Percentiles rank a stretch among this genome's conserved stretches.
Conservation (phyloP, 2,113 vertebrate species). For the Desmodus rotundus region DNA sequence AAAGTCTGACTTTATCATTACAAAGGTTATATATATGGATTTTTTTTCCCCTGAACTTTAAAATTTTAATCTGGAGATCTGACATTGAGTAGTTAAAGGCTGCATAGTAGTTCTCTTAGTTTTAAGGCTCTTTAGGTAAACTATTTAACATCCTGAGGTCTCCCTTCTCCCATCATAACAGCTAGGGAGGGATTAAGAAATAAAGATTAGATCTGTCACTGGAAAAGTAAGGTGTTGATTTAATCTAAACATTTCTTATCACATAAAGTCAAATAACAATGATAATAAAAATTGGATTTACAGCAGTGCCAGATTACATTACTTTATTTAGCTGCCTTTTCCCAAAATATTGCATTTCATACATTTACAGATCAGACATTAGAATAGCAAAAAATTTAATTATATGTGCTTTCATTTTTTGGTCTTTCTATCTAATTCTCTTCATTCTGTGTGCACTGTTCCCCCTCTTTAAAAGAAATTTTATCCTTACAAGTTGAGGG, state of each 20-base stretch:
- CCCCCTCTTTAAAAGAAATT: background rate
- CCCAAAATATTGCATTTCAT: background rate
- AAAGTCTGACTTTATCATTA: background rate
- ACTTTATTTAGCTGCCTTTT: background rate
- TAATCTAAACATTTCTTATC: background rate
- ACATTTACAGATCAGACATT: background rate
- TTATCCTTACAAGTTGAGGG: background rate
- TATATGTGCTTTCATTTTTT: background rate
- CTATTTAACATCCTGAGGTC: background rate
- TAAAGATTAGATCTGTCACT: background rate
- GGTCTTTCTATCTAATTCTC: background rate
- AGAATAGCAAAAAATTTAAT: background rate
- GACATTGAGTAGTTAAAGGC: background rate
- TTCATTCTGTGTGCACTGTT: background rate
- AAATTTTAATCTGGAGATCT: background rate
- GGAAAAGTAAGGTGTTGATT: background rate
- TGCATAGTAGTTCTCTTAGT: background rate
- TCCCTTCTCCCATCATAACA: background rate
- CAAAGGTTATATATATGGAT: background rate
- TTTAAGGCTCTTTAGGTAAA: background rate
- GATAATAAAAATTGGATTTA: background rate
- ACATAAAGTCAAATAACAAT: background rate
- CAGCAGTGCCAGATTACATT: background rate
- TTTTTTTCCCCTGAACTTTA: background rate
- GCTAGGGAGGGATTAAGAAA: background rate